Evolutionary conservation across 2,888 invertebrate species (phyloP).

Genomic region (Spilosoma lubricipeda): DNA sequence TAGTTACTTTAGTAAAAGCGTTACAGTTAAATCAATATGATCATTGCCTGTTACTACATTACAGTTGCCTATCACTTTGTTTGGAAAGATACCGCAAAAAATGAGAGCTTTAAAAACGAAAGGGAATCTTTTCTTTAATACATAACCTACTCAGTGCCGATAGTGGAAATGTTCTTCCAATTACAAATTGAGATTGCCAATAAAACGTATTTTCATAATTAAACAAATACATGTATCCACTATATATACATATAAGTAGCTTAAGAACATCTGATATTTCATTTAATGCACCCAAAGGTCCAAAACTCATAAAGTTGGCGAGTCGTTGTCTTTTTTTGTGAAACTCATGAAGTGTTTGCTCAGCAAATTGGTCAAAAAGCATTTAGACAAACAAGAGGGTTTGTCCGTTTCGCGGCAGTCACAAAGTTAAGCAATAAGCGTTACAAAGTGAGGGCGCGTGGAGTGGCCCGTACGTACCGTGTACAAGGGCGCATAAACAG

Average conservation of each 20-base stretch:
- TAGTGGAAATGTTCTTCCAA: too few relatives aligned
- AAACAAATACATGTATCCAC: neutral
- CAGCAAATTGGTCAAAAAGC: slow-evolving; percentile 22
- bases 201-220: neutral
- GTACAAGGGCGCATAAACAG: slow-evolving; percentile 14
- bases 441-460: slow-evolving; percentile 27
- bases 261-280: neutral
- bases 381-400: slow-evolving; percentile 21
- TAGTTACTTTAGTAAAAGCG: too few relatives aligned
- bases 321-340: neutral
- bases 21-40: too few relatives aligned
- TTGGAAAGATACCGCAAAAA: too few relatives aligned
- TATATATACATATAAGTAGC: neutral
- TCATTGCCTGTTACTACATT: too few relatives aligned
- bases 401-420: slow-evolving; percentile 26
- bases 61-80: too few relatives aligned
- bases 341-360: slow-evolving; percentile 7
- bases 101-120: too few relatives aligned
- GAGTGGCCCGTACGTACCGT: slow-evolving; percentile 4
- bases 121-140: too few relatives aligned
- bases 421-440: slow-evolving; percentile 48
- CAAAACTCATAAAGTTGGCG: neutral
- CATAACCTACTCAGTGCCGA: too few relatives aligned
- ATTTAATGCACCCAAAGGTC: neutral
- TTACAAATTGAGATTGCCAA: too few relatives aligned